Conservation (phyloP, 1,140 invertebrate genomes). For the Rhizoglyphus robini region DNA sequence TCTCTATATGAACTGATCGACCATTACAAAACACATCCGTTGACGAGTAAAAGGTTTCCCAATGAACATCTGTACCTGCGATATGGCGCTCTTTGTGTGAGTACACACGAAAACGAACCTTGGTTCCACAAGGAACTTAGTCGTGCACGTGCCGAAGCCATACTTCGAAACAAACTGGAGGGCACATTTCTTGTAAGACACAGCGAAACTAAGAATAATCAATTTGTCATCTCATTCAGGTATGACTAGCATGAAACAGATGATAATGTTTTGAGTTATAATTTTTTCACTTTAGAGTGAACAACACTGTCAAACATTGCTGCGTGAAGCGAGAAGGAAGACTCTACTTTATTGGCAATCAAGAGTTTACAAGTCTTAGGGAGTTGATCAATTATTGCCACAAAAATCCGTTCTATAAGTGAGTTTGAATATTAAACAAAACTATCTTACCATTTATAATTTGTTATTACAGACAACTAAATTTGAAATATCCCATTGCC, state of each 20-base stretch:
- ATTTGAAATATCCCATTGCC: conserved; percentile 68
- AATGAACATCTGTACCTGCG: conserved; percentile 35
- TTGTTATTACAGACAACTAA: background rate
- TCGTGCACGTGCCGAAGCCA: conserved; percentile 66
- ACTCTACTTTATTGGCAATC: conserved; percentile 72
- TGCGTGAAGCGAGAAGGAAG: conserved; percentile 78
- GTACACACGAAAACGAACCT: conserved; percentile 76
- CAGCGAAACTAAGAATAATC: conserved; percentile 64
- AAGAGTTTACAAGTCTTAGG: conserved; percentile 84
- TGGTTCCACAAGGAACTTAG: conserved; percentile 79
- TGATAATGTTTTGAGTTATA: too few relatives aligned
- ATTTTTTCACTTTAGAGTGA: too few relatives aligned
- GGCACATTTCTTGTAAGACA: conserved; percentile 83
- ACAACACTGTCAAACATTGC: conserved; percentile 89
- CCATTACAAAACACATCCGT: conserved; percentile 69
- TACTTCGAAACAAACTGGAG: conserved; percentile 63
- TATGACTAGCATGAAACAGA: too few relatives aligned
- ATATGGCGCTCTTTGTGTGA: conserved; percentile 81
- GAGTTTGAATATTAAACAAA: too few relatives aligned
- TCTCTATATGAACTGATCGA: conserved; percentile 83
- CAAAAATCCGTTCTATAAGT: conserved; percentile 72
- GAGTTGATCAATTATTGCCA: conserved; percentile 83
- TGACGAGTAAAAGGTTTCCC: conserved; percentile 76
- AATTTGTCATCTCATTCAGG: conserved; percentile 90
- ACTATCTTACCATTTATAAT: too few relatives aligned